Evolutionary conservation across 2,113 vertebrate genomes (phyloP).

Genomic region (Neolamprologus kungweensis): DNA sequence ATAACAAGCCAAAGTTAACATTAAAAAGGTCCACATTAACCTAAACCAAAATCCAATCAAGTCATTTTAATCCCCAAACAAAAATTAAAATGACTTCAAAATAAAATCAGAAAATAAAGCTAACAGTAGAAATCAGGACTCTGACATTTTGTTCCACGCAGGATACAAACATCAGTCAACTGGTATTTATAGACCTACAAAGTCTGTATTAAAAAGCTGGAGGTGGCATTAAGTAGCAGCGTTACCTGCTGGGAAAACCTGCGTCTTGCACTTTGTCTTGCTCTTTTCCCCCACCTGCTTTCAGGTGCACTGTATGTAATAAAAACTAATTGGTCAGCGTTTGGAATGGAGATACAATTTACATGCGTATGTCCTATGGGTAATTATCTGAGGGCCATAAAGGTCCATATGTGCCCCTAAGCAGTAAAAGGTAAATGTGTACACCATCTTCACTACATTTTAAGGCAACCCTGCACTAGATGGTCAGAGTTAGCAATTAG

Average conservation of each 20-base stretch:
- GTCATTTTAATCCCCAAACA: not conserved
- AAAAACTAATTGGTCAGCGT: not conserved
- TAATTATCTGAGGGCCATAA: not conserved
- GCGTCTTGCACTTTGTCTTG: not conserved
- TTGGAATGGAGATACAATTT: not conserved
- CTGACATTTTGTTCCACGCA: not conserved
- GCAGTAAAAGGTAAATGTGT: not conserved
- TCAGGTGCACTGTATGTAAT: not conserved
- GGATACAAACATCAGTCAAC: not conserved
- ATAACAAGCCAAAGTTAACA: not conserved
- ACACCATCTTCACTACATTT: not conserved
- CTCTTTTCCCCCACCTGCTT: not conserved
- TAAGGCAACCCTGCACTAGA: not conserved
- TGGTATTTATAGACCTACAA: not conserved
- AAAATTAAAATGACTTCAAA: not conserved
- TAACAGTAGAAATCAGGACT: not conserved
- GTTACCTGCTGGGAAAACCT: not conserved
- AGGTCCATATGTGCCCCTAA: not conserved
- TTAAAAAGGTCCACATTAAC: not conserved
- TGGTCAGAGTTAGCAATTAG: not conserved
- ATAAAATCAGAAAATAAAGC: not conserved
- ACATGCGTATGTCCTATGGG: not conserved
- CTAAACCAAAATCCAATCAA: not conserved
- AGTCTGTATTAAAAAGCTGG: not conserved
- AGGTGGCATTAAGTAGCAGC: not conserved